Evolutionary conservation across 2,113 vertebrate genomes (phyloP).

Genomic region (Asarcornis scutulata): DNA sequence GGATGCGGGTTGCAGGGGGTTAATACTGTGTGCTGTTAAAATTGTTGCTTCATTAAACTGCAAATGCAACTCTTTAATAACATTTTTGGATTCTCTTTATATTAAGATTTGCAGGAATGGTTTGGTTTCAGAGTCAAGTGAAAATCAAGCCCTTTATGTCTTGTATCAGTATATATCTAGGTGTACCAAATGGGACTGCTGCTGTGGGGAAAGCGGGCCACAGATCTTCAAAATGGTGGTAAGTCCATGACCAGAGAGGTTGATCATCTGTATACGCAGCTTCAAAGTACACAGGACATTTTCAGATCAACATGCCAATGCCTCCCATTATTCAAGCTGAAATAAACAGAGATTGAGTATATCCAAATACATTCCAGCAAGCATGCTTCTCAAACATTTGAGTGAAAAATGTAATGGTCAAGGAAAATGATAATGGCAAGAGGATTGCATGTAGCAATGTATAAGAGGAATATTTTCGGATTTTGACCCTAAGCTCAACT

Average conservation of each 20-base stretch:
- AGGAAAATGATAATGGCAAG: neutral
- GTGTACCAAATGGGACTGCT: neutral
- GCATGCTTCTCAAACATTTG: rapidly evolving
- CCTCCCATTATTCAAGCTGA: neutral
- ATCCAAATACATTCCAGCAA: neutral
- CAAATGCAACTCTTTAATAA: neutral
- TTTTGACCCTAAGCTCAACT: neutral
- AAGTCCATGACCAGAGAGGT: neutral
- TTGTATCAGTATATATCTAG: neutral
- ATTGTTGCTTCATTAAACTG: neutral
- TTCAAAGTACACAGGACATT: neutral
- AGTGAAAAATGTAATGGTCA: neutral
- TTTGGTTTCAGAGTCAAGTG: neutral
- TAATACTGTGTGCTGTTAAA: neutral
- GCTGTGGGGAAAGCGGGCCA: neutral
- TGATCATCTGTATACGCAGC: neutral
- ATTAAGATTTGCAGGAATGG: neutral
- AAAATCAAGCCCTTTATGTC: neutral
- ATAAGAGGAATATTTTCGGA: neutral
- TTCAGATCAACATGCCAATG: neutral
- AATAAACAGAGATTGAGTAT: neutral
- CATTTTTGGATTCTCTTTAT: neutral
- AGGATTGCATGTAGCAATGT: neutral
- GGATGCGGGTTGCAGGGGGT: neutral
- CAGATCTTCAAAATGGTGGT: neutral